Evolutionary conservation across 2,888 invertebrate species (phyloP), one percentile per base, ranked within the genome.

Genomic region (Agrotis exclamationis): DNA sequence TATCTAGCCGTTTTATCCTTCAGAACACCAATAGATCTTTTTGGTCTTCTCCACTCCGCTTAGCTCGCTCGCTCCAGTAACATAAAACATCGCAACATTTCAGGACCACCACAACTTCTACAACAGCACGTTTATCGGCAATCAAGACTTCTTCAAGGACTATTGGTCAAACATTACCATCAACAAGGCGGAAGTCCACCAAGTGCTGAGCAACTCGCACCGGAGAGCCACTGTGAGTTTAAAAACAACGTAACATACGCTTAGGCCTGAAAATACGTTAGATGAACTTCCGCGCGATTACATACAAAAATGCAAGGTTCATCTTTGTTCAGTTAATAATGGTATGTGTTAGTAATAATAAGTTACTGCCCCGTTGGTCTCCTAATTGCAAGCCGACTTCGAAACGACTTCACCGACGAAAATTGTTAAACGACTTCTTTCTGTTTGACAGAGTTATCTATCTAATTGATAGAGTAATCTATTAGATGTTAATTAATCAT

Each of bases 91-190:
- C 9, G 4, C 16, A 22, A 44, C 18, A 16, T 77, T 88, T 74
- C 93, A 98, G 97, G 98, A 98, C 88, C 94, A 97, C 74, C 98
- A 98, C 91, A 94, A 96, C 65, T 99, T 98, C 94, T 99, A 99
- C 95, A 98, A 98, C 91, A 98, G 98, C 87, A 96, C 97, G 0
- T 97, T 97, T 83, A 96, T 97, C 75, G 96, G 97, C 3, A 97
- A 97, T 91, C 92, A 95, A 70, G 92, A 93, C 0, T 94, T 96
- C 77, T 97, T 97, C 63, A 95, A 96, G 51, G 93, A 96, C 56
- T 97, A 97, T 89, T 99, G 99, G 98, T 96, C 97, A 1, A 97
- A 98, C 86, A 96, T 98, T 88, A 96, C 96, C 45, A 91, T 96
- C 75, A 93, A 96, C 2, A 96, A 97, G 72, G 96, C 97, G 0